Evolutionary conservation across 2,113 vertebrate species (phyloP).

Genomic region (Eptatretus burgeri): DNA sequence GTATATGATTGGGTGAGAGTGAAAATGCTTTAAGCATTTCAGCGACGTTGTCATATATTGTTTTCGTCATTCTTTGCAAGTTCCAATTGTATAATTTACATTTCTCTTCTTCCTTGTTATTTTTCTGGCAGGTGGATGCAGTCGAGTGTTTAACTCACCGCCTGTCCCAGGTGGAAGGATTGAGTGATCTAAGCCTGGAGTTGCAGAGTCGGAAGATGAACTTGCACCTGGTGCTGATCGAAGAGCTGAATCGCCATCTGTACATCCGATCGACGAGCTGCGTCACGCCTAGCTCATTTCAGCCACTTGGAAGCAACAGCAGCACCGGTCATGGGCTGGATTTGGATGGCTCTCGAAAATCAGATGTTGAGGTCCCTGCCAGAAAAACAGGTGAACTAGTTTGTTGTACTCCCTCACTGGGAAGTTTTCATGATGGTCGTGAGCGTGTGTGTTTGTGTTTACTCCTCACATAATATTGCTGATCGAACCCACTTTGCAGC

Average conservation of each 20-base stretch:
- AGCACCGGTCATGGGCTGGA: too few relatives aligned
- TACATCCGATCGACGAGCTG: slow-evolving; percentile 83
- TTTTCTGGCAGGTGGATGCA: slow-evolving; percentile 37
- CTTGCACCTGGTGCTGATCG: slow-evolving; percentile 71
- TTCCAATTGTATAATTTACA: neutral
- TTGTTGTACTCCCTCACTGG: too few relatives aligned
- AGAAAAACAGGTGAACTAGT: too few relatives aligned
- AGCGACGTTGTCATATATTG: too few relatives aligned
- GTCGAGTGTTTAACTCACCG: slow-evolving; percentile 64
- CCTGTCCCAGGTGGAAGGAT: slow-evolving; percentile 65
- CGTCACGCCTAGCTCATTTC: slow-evolving; percentile 24
- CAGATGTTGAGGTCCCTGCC: too few relatives aligned
- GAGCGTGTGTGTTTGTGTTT: too few relatives aligned
- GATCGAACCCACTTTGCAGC: too few relatives aligned
- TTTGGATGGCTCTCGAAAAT: too few relatives aligned
- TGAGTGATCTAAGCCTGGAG: slow-evolving; percentile 66
- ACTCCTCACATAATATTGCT: too few relatives aligned
- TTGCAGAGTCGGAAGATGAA: slow-evolving; percentile 95
- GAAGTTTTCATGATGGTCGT: too few relatives aligned
- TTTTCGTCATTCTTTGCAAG: neutral
- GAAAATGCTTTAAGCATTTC: neutral
- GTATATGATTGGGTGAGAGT: slow-evolving; percentile 10
- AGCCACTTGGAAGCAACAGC: too few relatives aligned
- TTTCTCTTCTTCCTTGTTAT: neutral
- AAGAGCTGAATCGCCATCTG: slow-evolving; percentile 70